Evolutionary conservation across 2,888 invertebrate genomes (phyloP).

Genomic region (Drosophila nr. perissopoda): DNA sequence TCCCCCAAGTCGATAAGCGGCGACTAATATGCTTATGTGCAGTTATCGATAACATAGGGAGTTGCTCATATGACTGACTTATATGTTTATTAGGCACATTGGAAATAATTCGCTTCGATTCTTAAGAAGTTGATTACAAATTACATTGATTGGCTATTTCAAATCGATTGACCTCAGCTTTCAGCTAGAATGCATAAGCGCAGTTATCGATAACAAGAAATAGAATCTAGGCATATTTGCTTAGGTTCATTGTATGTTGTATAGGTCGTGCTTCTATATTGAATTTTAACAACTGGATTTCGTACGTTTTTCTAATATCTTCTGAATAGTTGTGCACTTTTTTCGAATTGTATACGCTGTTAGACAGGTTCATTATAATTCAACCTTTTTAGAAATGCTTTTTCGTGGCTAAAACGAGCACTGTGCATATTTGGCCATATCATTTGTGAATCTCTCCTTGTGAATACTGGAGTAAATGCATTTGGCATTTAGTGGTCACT

Average conservation of each 20-base stretch:
- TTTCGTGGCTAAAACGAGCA: conserved; percentile 5
- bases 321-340: not conserved
- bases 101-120: not conserved
- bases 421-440: not conserved
- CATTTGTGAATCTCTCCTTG: conserved; percentile 22
- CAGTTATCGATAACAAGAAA: not conserved
- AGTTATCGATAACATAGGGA: conserved; percentile 17
- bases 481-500: conserved; percentile 70
- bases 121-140: not conserved
- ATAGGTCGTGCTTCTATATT: not conserved
- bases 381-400: not conserved
- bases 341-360: not conserved
- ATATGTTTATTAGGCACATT: not conserved
- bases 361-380: not conserved
- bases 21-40: not conserved
- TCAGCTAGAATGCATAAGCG: not conserved
- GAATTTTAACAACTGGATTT: not conserved
- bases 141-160: not conserved
- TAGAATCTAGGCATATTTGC: not conserved
- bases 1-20: conserved; percentile 14
- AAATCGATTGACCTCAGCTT: not conserved
- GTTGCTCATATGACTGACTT: not conserved
- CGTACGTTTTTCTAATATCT: not conserved
- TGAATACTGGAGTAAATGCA: conserved; percentile 43
- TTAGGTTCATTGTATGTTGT: not conserved